phyloP scores from a whole-genome alignment of 2,797 vertebrate genomes.

The Phrynocephalus forsythii region DNA sequence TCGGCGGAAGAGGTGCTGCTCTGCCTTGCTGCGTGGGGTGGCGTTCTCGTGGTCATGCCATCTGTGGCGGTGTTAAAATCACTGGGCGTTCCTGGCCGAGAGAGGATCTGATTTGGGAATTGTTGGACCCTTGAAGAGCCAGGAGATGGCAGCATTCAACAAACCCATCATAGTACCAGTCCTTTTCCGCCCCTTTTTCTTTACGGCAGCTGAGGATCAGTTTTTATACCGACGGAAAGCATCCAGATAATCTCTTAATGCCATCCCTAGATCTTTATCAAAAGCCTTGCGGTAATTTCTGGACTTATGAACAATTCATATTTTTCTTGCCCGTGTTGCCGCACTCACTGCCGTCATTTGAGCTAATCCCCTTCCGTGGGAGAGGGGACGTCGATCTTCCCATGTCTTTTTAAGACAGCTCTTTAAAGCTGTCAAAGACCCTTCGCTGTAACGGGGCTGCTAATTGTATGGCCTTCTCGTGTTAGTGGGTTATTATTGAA shows the following conservation, averaged over 20 bases:
- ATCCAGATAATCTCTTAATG: slow-evolving; percentile 5
- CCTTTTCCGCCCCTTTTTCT: background rate
- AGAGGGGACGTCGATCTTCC: background rate
- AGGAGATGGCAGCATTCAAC: slow-evolving; percentile 81
- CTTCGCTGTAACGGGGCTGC: background rate
- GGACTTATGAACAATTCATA: background rate
- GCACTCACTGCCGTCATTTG: background rate
- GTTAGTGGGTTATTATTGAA: background rate
- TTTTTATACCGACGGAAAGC: background rate
- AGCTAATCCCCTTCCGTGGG: too few species aligned
- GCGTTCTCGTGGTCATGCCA: background rate
- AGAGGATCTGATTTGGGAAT: background rate
- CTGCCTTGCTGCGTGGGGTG: background rate
- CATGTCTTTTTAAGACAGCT: background rate
- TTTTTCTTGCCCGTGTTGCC: background rate
- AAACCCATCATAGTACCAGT: background rate
- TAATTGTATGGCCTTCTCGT: background rate
- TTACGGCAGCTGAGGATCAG: background rate
- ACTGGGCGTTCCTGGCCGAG: background rate
- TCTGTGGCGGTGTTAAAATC: background rate
- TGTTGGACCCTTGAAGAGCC: slow-evolving; percentile 40
- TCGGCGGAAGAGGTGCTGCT: too few species aligned
- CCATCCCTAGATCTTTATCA: background rate
- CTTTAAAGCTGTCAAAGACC: background rate
- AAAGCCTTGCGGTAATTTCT: background rate